A percentile compares a stretch with the other conserved stretches of the same genome.
These are phyloP conservation scores for silkworm (Bombyx mori) DNA, from an alignment of 1,140 invertebrate genomes.

Conservation along the genomic window ASM3026992v2 NC_085113.1:2147501-2148000, in stretches of 20 bases:
- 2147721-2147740: constrained; percentile 46
- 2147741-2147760: constrained; percentile 54
- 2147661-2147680: constrained; percentile 49
- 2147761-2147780: constrained; percentile 61
- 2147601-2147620: constrained; percentile 60
- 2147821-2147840: constrained; percentile 60
- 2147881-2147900: constrained; percentile 67
- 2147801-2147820: constrained; percentile 60
- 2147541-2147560: constrained; percentile 25
- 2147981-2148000: constrained; percentile 84
- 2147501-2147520: constrained; percentile 5
- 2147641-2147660: constrained; percentile 53
- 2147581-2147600: constrained; percentile 65
- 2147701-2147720: constrained; percentile 78
- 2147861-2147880: constrained; percentile 53
- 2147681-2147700: constrained; percentile 91
- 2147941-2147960: constrained; percentile 84
- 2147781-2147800: constrained; percentile 67
- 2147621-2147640: constrained; percentile 65
- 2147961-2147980: constrained; percentile 90
- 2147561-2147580: constrained; percentile 31
- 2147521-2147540: no score
- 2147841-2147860: constrained; percentile 63
- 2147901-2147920: constrained; percentile 81
- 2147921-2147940: constrained; percentile 81